Evolutionary conservation across 2,888 invertebrate species (phyloP).

Genomic region (Galerucella nymphaeae): DNA sequence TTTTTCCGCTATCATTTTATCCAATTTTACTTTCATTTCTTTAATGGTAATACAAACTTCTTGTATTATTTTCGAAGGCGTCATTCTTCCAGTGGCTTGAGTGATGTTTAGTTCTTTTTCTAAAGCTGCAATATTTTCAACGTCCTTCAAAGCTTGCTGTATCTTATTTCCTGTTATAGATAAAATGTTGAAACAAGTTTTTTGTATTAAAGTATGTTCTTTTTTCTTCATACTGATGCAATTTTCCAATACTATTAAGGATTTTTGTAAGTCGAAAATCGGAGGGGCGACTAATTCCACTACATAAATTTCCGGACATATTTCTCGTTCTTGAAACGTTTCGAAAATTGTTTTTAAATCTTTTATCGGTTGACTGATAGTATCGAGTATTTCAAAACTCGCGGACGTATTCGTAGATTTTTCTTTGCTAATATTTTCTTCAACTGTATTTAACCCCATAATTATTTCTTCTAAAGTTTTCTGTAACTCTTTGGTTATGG

Average conservation of each 20-base stretch:
- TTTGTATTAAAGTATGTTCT: constrained; percentile 75
- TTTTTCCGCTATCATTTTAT: constrained; percentile 57
- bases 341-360: constrained; percentile 74
- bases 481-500: constrained; percentile 57
- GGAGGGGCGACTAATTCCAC: constrained; percentile 70
- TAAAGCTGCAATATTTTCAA: constrained; percentile 67
- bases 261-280: constrained; percentile 73
- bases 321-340: constrained; percentile 65
- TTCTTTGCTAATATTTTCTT: constrained; percentile 72
- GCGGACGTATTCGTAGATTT: constrained; percentile 76
- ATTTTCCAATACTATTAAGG: constrained; percentile 74
- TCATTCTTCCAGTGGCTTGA: constrained; percentile 59
- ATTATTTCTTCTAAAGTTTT: constrained; percentile 66
- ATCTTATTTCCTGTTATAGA: constrained; percentile 71
- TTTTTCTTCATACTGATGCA: constrained; percentile 76
- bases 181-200: constrained; percentile 75
- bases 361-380: constrained; percentile 71
- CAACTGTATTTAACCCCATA: constrained; percentile 71
- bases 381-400: constrained; percentile 74
- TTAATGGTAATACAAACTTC: constrained; percentile 70
- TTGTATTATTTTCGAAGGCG: constrained; percentile 63
- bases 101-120: constrained; percentile 63
- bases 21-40: constrained; percentile 70
- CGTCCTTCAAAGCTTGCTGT: constrained; percentile 67
- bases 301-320: constrained; percentile 67